Evolutionary conservation across 30 jellyfish, hydroid and myxozoan genomes (phyloP), one percentile per base, ranked within the genome.

Genomic region (Hydractinia echinata): DNA sequence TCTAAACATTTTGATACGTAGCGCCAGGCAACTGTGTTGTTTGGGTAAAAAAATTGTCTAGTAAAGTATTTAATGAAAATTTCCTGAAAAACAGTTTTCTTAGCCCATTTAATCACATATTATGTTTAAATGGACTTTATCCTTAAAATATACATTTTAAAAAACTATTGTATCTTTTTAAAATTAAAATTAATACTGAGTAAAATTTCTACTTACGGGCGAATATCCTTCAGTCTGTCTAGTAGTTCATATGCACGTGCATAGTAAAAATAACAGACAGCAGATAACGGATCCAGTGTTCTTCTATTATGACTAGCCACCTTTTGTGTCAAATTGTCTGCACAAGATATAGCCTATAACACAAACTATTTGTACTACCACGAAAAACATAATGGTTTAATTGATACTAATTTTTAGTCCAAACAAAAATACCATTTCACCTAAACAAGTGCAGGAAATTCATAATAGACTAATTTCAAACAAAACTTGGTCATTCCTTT

Each of bases 261-360:
- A 67, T 92, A 83, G 70, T 92, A 92, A 81, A 92, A 86, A 77
- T 86, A 92, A 82, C 95, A 92, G 16, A 68, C 87, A 16, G 98
- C 98, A 72, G 96, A 94, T 30, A 92, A 70, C 20, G 95, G 89
- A 58, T 92, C 98, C n/a, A 92, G 62, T 11, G 98, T 86, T 81
- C 98, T 87, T 66, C 98, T 76, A 86, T 92, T 92, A 76, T 86
- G 85, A 49, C 90, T 56, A 6, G 90, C 85, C 58, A 87, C 76
- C 79, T 84, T 92, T 56, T 70, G 91, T 8, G 83, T 90, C 64
- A 92, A 68, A 14, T 87, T 60, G 44, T 86, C 90, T 54, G 96
- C 83, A 77, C 96, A 92, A 5, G 71, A 70, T 10, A 82, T 15
- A 51, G 98, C 96, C 98, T 92, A 60, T 15, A 58, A 82, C 18